phyloP scores from a whole-genome alignment of 2,888 invertebrate genomes.

The Phlogophora meticulosa region DNA sequence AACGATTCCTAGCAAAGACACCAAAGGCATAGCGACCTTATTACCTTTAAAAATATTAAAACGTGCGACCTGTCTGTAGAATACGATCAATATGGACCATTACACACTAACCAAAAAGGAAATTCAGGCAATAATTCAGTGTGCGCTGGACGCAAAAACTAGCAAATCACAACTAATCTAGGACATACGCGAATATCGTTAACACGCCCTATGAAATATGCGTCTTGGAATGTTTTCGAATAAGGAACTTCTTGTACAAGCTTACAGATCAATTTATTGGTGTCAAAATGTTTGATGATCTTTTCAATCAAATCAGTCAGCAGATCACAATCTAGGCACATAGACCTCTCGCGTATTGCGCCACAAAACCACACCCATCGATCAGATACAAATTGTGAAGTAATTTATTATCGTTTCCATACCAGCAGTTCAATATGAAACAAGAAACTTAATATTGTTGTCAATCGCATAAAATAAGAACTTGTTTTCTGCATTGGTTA shows the following conservation, averaged over 20 bases:
- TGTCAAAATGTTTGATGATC: conserved; percentile 6
- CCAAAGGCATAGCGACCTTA: conserved; percentile 15
- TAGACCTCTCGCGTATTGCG: conserved; percentile 12
- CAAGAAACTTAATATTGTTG: not conserved
- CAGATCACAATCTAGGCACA: conserved; percentile 12
- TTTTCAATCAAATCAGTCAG: conserved; percentile 14
- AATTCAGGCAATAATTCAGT: conserved; percentile 36
- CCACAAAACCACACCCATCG: not conserved
- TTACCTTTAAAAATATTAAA: conserved; percentile 16
- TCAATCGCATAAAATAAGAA: too few species aligned
- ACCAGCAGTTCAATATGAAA: not conserved
- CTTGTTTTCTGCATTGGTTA: conserved; percentile 13
- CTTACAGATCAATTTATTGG: conserved; percentile 19
- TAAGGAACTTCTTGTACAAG: not conserved
- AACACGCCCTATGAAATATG: conserved; percentile 26
- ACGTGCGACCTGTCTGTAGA: conserved; percentile 17
- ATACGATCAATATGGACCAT: conserved; percentile 13
- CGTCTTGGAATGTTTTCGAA: conserved; percentile 14
- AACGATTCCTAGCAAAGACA: not conserved
- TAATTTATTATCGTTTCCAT: conserved; percentile 7
- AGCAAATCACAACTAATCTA: conserved; percentile 37
- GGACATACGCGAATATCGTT: conserved; percentile 41
- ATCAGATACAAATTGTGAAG: conserved; percentile 1
- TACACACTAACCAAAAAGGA: conserved; percentile 35
- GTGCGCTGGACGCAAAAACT: conserved; percentile 35